These are phyloP conservation scores for Albula glossodonta DNA, from an alignment of 2,113 vertebrate species.

Conservation along the genomic window DNA sequence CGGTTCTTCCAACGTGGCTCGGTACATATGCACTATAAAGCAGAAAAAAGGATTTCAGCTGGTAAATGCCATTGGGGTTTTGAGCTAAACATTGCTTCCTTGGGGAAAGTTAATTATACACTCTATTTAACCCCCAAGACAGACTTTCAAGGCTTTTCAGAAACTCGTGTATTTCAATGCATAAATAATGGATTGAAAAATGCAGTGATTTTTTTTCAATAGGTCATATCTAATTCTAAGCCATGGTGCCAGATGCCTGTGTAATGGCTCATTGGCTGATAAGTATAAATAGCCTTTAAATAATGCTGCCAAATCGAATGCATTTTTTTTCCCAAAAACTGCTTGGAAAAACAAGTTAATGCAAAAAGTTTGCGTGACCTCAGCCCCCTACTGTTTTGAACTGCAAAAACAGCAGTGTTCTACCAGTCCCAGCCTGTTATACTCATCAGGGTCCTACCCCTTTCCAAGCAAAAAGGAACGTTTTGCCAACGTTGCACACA, in stretches of 20 bases:
- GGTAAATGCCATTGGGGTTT: conserved; percentile 34
- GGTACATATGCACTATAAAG: conserved; percentile 11
- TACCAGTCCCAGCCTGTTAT: no score
- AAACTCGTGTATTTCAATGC: conserved; percentile 24
- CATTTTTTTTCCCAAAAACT: background rate
- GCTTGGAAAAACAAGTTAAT: background rate
- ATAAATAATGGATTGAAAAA: conserved; percentile 26
- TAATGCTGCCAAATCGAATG: background rate
- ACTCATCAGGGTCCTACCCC: background rate
- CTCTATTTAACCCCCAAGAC: conserved; percentile 36
- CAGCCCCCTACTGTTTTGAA: no score
- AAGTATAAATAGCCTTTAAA: conserved; percentile 14
- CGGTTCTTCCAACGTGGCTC: conserved; percentile 25
- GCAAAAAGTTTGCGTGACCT: background rate
- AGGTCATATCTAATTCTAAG: conserved; percentile 12
- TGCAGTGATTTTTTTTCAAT: conserved; percentile 9
- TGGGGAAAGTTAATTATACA: conserved; percentile 42
- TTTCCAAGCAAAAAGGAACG: background rate
- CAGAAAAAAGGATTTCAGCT: conserved; percentile 23
- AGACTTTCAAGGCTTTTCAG: conserved; percentile 8
- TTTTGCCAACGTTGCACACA: background rate
- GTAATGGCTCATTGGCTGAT: conserved; percentile 13
- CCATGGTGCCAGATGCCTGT: background rate
- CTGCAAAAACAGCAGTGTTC: no score
- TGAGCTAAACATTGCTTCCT: conserved; percentile 32